Conservation (phyloP, 2,113 vertebrate species). For the Saiga tatarica region DNA sequence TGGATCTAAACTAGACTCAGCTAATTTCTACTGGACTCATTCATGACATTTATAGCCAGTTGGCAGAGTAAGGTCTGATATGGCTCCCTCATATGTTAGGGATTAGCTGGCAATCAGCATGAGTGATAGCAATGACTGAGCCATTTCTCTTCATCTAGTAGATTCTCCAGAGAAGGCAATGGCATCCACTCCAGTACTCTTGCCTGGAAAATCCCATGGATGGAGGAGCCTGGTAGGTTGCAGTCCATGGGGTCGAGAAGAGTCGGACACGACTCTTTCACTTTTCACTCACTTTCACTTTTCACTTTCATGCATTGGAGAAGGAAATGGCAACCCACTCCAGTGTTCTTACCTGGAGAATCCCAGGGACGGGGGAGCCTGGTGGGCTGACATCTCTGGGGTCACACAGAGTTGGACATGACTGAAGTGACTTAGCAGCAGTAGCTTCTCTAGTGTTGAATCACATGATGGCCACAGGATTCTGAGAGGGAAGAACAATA, state of each 20-base stretch:
- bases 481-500: neutral
- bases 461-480: neutral
- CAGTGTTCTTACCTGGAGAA: too few species aligned
- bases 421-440: too few species aligned
- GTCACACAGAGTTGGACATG: too few species aligned
- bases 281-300: too few species aligned
- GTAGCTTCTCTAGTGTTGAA: neutral
- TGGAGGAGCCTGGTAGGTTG: too few species aligned
- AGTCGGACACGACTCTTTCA: too few species aligned
- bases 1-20: neutral
- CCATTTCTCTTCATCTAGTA: neutral
- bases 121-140: neutral
- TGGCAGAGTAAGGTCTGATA: neutral
- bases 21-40: neutral
- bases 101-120: neutral
- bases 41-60: neutral
- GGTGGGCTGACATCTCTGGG: too few species aligned
- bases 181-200: too few species aligned
- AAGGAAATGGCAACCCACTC: too few species aligned
- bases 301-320: too few species aligned
- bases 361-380: too few species aligned
- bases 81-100: neutral
- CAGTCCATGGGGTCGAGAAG: rapidly evolving
- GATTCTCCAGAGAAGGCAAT: neutral
- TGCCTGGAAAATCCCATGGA: too few species aligned